A percentile compares a stretch with the other conserved stretches of the same genome.
Conservation (phyloP, 1,140 invertebrate genomes). For the Fopius arisanus region DNA sequence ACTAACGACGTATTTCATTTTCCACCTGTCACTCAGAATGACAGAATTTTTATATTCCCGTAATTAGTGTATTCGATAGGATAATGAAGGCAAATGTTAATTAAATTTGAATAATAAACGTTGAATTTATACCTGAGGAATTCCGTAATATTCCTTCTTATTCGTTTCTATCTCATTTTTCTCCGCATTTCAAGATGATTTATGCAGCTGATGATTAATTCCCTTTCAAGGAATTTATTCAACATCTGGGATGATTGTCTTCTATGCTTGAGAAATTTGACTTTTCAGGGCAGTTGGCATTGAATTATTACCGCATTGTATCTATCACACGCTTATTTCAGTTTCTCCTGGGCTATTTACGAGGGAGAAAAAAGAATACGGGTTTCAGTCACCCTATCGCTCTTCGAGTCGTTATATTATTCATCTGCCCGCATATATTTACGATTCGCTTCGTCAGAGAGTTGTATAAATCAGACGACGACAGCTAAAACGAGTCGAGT, state of each 20-base stretch:
- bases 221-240: not conserved
- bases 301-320: not conserved
- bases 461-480: slow-evolving; percentile 34
- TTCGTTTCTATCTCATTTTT: not conserved
- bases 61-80: slow-evolving; percentile 3
- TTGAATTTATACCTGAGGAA: not conserved
- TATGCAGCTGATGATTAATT: not conserved
- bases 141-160: not conserved
- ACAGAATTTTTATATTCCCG: not conserved
- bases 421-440: slow-evolving; percentile 35
- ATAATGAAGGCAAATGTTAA: slow-evolving; percentile 26
- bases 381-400: not conserved
- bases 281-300: not conserved
- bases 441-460: slow-evolving; percentile 31
- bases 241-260: slow-evolving; percentile 10
- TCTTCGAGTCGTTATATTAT: slow-evolving; percentile 33
- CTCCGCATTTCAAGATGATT: not conserved
- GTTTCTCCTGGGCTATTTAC: not conserved
- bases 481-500: not conserved
- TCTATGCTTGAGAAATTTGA: slow-evolving; percentile 3
- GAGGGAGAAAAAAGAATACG: not conserved
- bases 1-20: too few relatives aligned
- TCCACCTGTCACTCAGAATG: too few relatives aligned
- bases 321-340: not conserved
- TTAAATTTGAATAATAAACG: slow-evolving; percentile 12